These are phyloP conservation scores for Perdita meconis DNA, from an alignment of 2,888 invertebrate genomes.

Conservation along the genomic window DNA sequence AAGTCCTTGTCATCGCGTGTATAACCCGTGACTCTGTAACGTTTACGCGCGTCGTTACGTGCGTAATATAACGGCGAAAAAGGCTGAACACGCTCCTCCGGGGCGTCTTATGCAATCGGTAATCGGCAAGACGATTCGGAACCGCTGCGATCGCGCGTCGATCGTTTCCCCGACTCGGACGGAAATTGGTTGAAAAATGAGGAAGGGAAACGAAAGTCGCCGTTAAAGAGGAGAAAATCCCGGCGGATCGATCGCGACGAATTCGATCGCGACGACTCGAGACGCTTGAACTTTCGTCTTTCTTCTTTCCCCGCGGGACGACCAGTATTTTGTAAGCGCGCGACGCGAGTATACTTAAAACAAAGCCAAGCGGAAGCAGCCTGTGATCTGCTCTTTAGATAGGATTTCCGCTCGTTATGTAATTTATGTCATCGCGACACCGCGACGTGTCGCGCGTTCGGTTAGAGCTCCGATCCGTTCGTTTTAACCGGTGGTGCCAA, in stretches of 20 bases:
- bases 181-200: too few relatives aligned
- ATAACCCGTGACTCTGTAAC: too few relatives aligned
- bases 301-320: conserved; percentile 4
- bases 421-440: conserved; percentile 49
- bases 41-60: too few relatives aligned
- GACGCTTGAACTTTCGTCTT: conserved; percentile 8
- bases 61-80: too few relatives aligned
- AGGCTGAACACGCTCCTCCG: too few relatives aligned
- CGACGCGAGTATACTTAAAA: conserved; percentile 43
- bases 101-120: too few relatives aligned
- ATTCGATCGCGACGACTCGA: not conserved
- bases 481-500: conserved; percentile 39
- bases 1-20: too few relatives aligned
- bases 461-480: conserved; percentile 27
- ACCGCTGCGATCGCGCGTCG: too few relatives aligned
- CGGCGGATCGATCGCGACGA: not conserved
- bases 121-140: too few relatives aligned
- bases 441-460: conserved; percentile 24
- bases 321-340: conserved; percentile 53
- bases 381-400: conserved; percentile 58
- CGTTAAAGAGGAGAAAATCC: not conserved
- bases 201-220: too few relatives aligned
- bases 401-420: conserved; percentile 57
- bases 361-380: conserved; percentile 56
- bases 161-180: too few relatives aligned